Evolutionary conservation across 1,140 invertebrate genomes (phyloP), one percentile per base, ranked within the genome.

Genomic region (Dolichoris vasculosae): DNA sequence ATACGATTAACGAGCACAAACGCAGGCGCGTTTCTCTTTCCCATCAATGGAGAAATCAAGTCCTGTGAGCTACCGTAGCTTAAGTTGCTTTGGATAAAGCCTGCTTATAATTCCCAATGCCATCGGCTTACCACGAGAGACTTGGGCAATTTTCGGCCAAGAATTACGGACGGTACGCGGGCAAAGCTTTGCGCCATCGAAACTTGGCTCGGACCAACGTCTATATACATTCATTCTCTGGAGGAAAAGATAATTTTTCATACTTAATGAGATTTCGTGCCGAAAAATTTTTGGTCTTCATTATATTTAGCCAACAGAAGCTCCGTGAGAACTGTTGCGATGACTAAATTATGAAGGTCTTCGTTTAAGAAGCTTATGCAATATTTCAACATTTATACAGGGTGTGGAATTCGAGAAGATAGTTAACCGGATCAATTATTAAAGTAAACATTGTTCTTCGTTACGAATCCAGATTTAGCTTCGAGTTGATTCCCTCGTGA

Each of bases 1-100:
- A 6, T 48, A 71, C 1, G 67, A 71, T 71, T 64, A 20, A 67
- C 64, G 23, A n/a, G 46, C 26, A 51, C 13, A 20, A 77, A 20
- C 63, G 6, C 51, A 51, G 26, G 48, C 63, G 69, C 55, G 30
- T 51, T 86, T 84, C 40, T 76, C 46, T 64, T 67, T 81, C 32
- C 51, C 38, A 23, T 51, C 17, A 48, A 83, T 83, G 23, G 82
- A 76, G 48, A 83, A 78, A 83, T 77, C 73, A 67, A 40, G n/a
- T 17, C n/a, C 20, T 76, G 8, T 1, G 20, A 30, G 35, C 46
- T 51, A 51, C 48, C 2, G 48, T 17, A 11, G 48, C 48, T 51
- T 2, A 2, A 15, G 55, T 59, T 1, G 55, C 55, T 59, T 26
- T 55, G 46, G 48, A 38, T 43, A 63, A 23, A 63, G 73, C n/a